phyloP scores from a whole-genome alignment of 1,140 invertebrate genomes.

The Drosophila pachea region DNA sequence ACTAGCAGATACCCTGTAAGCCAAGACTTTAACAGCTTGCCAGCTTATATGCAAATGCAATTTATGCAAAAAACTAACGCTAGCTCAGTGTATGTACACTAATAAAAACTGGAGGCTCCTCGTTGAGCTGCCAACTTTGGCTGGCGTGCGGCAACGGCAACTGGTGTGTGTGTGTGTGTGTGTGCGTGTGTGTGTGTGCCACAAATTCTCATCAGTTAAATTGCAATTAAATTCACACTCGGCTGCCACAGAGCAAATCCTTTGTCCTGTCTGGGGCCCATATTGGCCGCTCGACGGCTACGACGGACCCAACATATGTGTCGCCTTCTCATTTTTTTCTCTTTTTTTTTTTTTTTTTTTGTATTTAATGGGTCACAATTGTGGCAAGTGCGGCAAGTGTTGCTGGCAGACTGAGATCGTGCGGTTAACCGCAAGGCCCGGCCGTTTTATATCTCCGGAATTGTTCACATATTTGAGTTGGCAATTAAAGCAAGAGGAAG shows the following conservation, averaged over 20 bases:
- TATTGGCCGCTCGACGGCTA: neutral
- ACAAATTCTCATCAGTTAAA: constrained; percentile 47
- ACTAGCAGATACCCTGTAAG: neutral
- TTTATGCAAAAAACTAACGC: too few species aligned
- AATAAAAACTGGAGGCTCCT: too few species aligned
- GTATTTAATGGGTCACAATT: constrained; percentile 1
- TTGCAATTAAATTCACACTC: constrained; percentile 69
- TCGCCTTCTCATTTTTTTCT: constrained; percentile 3
- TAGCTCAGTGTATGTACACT: too few species aligned
- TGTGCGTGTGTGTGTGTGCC: too few species aligned
- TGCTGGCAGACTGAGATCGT: constrained; percentile 17
- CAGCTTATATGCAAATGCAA: too few species aligned
- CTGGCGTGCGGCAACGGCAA: too few species aligned
- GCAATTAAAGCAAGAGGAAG: neutral
- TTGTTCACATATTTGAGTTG: constrained; percentile 43
- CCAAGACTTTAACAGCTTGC: neutral
- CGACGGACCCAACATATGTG: constrained; percentile 31
- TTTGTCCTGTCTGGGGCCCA: constrained; percentile 26
- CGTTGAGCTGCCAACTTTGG: neutral
- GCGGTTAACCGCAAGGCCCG: constrained; percentile 42
- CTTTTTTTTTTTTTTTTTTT: neutral
- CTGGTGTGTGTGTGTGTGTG: too few species aligned
- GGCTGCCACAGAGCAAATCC: constrained; percentile 15
- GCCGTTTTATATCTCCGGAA: constrained; percentile 23
- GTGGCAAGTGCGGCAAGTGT: constrained; percentile 27